phyloP scores from a whole-genome alignment of 2,113 vertebrate species.

The Coptodon rendalli region DNA sequence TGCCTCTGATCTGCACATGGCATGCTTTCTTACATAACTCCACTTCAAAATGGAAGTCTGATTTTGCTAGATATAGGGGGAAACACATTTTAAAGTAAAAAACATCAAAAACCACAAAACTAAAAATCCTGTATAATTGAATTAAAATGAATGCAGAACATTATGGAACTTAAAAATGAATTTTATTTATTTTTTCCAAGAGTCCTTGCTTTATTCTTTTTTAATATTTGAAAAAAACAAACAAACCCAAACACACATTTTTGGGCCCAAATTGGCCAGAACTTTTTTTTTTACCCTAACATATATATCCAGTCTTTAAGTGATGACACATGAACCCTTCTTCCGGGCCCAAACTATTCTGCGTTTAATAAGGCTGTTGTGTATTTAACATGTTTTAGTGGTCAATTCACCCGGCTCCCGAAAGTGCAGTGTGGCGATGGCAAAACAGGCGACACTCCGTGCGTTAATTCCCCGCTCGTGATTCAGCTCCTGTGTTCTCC shows the following conservation, averaged over 20 bases:
- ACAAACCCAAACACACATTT: background rate
- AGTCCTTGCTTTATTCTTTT: background rate
- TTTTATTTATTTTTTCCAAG: background rate
- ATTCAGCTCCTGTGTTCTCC: background rate
- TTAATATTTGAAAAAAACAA: rapidly evolving
- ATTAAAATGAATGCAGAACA: rapidly evolving
- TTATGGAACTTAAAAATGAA: background rate
- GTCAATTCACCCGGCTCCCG: background rate
- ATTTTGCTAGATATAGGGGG: background rate
- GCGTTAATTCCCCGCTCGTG: background rate
- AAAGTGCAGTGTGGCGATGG: background rate
- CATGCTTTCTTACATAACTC: background rate
- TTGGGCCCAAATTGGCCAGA: rapidly evolving
- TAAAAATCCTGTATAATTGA: rapidly evolving
- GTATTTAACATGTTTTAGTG: background rate
- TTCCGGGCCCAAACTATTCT: background rate
- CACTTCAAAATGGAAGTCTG: background rate
- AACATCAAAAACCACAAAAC: background rate
- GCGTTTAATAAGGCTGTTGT: background rate
- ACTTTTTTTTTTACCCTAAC: rapidly evolving
- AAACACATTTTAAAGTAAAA: background rate
- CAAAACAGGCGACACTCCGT: background rate
- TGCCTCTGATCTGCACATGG: background rate
- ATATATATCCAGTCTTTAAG: background rate
- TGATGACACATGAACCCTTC: background rate